Evolutionary conservation across 2,113 vertebrate species (phyloP).

Genomic region (Pluvianellus socialis): DNA sequence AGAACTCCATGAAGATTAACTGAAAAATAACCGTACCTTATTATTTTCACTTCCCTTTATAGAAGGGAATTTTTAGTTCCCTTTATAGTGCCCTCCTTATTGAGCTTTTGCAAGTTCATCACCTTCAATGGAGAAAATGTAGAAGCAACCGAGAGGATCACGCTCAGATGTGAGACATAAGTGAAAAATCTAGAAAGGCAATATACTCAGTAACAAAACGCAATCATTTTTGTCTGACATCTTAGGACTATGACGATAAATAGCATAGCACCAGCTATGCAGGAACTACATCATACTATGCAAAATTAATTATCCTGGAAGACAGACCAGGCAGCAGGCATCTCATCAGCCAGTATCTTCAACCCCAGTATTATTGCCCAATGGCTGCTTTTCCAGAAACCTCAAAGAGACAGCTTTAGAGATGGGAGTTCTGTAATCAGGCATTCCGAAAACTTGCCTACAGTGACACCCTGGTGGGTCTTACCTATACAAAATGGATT

Average conservation of each 20-base stretch:
- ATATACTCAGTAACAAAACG: neutral
- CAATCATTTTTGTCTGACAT: neutral
- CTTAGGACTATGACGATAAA: neutral
- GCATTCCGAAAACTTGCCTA: neutral
- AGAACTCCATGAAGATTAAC: neutral
- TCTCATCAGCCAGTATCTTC: neutral
- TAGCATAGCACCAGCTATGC: neutral
- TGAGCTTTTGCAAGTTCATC: neutral
- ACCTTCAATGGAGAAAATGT: neutral
- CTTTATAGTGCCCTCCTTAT: neutral
- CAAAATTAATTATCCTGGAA: neutral
- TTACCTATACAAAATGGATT: neutral
- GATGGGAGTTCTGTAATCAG: neutral
- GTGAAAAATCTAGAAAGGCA: neutral
- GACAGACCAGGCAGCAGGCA: neutral
- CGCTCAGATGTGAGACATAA: neutral
- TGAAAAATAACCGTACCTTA: neutral
- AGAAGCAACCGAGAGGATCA: neutral
- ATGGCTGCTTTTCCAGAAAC: neutral
- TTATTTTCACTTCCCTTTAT: neutral
- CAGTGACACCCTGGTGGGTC: neutral
- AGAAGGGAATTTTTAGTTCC: neutral
- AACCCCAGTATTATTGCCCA: fast-evolving
- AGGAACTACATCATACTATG: neutral
- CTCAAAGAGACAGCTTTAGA: neutral